Evolutionary conservation across 1,140 invertebrate genomes (phyloP).

Genomic region (Drosophila melanica): DNA sequence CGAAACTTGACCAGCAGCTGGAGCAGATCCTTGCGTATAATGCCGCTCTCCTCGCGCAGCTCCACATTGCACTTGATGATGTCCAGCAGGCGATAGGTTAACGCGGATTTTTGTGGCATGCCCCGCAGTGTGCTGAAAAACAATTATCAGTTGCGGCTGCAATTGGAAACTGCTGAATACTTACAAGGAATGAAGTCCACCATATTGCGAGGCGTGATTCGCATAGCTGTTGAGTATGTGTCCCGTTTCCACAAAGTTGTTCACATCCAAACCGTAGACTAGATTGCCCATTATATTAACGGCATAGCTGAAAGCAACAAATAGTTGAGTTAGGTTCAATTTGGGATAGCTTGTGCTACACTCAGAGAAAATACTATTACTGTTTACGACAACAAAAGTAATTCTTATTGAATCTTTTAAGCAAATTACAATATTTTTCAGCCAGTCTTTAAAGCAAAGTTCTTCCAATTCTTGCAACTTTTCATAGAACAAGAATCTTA

Average conservation of each 20-base stretch:
- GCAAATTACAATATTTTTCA: too few relatives aligned
- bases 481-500: too few relatives aligned
- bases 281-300: slow-evolving; percentile 72
- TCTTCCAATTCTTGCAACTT: too few relatives aligned
- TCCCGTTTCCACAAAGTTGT: slow-evolving; percentile 70
- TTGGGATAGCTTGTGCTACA: too few relatives aligned
- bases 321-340: background rate
- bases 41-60: slow-evolving; percentile 58
- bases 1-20: slow-evolving; percentile 73
- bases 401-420: too few relatives aligned
- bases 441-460: too few relatives aligned
- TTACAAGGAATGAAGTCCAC: slow-evolving; percentile 64
- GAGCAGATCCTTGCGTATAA: slow-evolving; percentile 74
- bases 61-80: slow-evolving; percentile 60
- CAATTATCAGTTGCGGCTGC: background rate
- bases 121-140: slow-evolving; percentile 56
- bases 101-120: slow-evolving; percentile 63
- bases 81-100: slow-evolving; percentile 71
- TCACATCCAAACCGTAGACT: slow-evolving; percentile 71
- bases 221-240: slow-evolving; percentile 64
- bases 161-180: slow-evolving; percentile 7
- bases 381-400: too few relatives aligned
- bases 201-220: slow-evolving; percentile 21
- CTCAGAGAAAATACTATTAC: too few relatives aligned
- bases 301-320: slow-evolving; percentile 53